These are phyloP conservation scores for Tachyglossus aculeatus DNA, from an alignment of 2,797 vertebrate species.

Conservation along the genomic window DNA sequence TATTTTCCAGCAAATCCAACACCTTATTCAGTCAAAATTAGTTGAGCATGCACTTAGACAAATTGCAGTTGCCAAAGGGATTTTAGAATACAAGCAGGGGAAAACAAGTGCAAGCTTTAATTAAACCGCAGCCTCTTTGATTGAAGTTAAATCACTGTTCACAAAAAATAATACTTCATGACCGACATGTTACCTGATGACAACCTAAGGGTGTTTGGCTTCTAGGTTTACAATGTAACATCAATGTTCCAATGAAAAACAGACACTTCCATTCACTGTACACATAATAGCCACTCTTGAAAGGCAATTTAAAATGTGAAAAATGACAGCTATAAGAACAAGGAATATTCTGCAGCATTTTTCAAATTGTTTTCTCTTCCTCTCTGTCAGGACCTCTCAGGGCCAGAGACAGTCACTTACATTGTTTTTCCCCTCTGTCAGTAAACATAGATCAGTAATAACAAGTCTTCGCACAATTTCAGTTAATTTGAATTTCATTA, in stretches of 20 bases:
- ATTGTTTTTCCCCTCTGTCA: too few relatives aligned
- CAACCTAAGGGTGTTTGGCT: background rate
- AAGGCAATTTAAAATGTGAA: background rate
- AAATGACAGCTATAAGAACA: background rate
- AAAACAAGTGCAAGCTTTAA: slow-evolving; percentile 9
- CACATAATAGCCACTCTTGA: background rate
- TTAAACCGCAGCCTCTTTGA: slow-evolving; percentile 11
- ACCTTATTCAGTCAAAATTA: background rate
- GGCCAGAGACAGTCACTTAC: too few relatives aligned
- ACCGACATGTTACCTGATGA: background rate
- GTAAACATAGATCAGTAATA: too few relatives aligned
- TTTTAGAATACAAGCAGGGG: slow-evolving; percentile 6
- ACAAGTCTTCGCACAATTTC: too few relatives aligned
- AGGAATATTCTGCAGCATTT: too few relatives aligned
- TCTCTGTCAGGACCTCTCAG: too few relatives aligned
- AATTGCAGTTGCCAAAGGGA: background rate
- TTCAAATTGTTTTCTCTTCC: too few relatives aligned
- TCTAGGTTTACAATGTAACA: background rate
- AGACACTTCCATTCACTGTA: background rate
- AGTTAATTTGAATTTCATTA: too few relatives aligned
- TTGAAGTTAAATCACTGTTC: background rate
- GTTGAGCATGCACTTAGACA: background rate
- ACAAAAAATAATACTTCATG: background rate
- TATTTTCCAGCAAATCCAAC: background rate
- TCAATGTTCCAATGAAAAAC: background rate